These are phyloP conservation scores for Erethizon dorsatum DNA, from an alignment of 2,797 vertebrate species.

Conservation along the genomic window DNA sequence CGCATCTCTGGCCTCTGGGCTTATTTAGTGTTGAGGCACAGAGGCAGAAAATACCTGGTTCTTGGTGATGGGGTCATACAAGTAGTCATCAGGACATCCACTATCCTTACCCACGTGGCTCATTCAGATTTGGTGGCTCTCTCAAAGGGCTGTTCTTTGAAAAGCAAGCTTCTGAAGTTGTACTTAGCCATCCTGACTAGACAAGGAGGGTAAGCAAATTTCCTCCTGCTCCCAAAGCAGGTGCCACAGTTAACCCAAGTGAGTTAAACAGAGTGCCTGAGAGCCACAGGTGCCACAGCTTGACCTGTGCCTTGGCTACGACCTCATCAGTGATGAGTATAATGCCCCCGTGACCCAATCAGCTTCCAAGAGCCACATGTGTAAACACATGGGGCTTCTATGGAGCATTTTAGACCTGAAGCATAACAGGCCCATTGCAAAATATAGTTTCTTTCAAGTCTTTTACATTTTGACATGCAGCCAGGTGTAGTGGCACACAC, in stretches of 20 bases:
- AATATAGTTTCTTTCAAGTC: not conserved
- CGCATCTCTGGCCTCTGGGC: not conserved
- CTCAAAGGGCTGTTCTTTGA: not conserved
- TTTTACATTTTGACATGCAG: not conserved
- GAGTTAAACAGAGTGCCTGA: not conserved
- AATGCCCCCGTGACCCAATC: not conserved
- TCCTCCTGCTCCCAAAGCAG: not conserved
- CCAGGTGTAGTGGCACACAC: not conserved
- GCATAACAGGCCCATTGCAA: not conserved
- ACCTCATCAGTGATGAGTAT: not conserved
- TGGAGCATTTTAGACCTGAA: not conserved
- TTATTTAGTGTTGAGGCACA: not conserved
- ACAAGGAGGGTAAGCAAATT: not conserved
- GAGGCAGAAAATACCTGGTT: not conserved
- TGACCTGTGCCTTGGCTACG: not conserved
- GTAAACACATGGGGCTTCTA: not conserved
- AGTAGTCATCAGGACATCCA: not conserved
- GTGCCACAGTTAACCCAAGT: not conserved
- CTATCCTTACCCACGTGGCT: not conserved
- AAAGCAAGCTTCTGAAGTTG: conserved; percentile 1
- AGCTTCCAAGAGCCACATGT: not conserved
- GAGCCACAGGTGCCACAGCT: not conserved
- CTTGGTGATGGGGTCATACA: not conserved
- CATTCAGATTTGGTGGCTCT: not conserved
- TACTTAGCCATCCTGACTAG: not conserved